Evolutionary conservation across 2,888 invertebrate genomes (phyloP).

Genomic region (Chaetogeoica ovagalla): DNA sequence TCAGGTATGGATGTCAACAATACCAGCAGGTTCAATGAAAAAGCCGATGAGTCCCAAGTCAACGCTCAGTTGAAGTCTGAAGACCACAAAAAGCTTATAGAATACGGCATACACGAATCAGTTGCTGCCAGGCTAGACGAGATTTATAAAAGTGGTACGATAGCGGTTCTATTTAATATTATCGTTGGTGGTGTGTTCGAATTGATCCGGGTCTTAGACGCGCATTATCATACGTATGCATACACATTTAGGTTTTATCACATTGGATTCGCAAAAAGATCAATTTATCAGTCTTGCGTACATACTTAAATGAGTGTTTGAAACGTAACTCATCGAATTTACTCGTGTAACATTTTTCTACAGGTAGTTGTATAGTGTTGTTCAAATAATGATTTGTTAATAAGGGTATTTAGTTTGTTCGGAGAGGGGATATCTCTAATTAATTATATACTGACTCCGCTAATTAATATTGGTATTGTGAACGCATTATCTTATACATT

Average conservation of each 20-base stretch:
- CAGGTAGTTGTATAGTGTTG: background rate
- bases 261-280: background rate
- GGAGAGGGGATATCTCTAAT: conserved; percentile 6
- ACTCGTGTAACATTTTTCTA: too few species aligned
- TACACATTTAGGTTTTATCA: background rate
- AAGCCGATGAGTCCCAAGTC: conserved; percentile 66
- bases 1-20: conserved; percentile 45
- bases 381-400: background rate
- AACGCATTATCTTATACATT: background rate
- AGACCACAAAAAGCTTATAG: conserved; percentile 91
- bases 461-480: conserved; percentile 11
- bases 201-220: too few species aligned
- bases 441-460: background rate
- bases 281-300: too few species aligned
- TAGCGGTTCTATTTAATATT: too few species aligned
- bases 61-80: conserved; percentile 73
- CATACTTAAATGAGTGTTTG: too few species aligned
- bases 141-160: conserved; percentile 88
- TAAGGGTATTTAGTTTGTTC: background rate
- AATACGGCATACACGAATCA: conserved; percentile 94
- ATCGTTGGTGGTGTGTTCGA: too few species aligned
- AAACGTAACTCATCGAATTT: too few species aligned
- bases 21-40: conserved; percentile 59
- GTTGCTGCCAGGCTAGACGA: conserved; percentile 93
- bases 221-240: too few species aligned